These are phyloP conservation scores for Hydriomena furcata DNA, from an alignment of 2,888 invertebrate genomes.

Conservation along the genomic window DNA sequence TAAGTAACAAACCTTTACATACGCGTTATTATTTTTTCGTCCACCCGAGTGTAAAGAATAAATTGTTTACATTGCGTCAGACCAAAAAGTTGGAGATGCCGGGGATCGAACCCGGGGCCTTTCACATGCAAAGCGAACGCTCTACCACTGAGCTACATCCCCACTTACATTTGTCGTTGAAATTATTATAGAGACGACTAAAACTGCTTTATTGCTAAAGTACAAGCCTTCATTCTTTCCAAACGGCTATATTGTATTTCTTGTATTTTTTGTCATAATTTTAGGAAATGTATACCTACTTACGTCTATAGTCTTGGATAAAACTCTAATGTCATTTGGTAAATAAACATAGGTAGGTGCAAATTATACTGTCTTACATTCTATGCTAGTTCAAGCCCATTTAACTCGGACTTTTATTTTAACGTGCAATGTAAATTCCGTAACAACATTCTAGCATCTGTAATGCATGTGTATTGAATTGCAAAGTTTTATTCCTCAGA, in stretches of 20 bases:
- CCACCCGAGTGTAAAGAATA: too few relatives aligned
- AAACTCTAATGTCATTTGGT: too few relatives aligned
- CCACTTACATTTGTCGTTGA: conserved; percentile 45
- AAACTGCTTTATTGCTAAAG: background rate
- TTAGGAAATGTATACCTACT: too few relatives aligned
- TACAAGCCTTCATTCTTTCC: too few relatives aligned
- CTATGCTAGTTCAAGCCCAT: background rate
- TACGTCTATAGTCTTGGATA: too few relatives aligned
- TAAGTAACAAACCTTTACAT: too few relatives aligned
- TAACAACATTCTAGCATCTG: conserved; percentile 34
- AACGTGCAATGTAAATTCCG: conserved; percentile 23
- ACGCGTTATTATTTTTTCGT: too few relatives aligned
- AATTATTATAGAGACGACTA: conserved; percentile 9
- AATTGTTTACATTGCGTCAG: too few relatives aligned
- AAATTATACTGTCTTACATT: background rate
- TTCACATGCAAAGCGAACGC: conserved; percentile 99
- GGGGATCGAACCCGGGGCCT: conserved; percentile 99
- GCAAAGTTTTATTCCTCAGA: conserved; percentile 24
- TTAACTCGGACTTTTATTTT: conserved; percentile 5
- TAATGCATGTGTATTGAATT: conserved; percentile 35
- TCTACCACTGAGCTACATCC: conserved; percentile 99
- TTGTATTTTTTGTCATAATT: too few relatives aligned
- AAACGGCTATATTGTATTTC: too few relatives aligned
- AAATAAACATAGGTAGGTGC: too few relatives aligned
- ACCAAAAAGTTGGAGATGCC: conserved; percentile 87